These are phyloP conservation scores for Acronicta alni DNA, from an alignment of 2,888 invertebrate species.

Conservation along the genomic window DNA sequence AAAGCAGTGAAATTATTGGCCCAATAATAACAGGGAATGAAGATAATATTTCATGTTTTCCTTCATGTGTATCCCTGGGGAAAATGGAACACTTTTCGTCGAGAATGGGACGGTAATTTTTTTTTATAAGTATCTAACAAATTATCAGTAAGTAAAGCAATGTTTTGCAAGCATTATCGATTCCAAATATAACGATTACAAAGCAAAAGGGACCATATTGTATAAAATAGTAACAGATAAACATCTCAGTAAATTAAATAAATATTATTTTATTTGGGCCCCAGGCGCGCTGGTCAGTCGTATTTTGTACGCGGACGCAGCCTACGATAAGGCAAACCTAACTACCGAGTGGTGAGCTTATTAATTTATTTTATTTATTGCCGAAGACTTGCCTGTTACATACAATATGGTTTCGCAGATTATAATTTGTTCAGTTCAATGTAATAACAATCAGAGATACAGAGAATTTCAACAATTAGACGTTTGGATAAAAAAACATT, in stretches of 20 bases:
- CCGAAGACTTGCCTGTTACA: constrained; percentile 46
- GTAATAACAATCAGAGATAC: constrained; percentile 12
- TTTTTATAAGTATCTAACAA: no score
- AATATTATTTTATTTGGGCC: constrained; percentile 62
- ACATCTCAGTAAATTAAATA: constrained; percentile 58
- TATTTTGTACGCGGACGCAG: constrained; percentile 62
- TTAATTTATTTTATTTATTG: constrained; percentile 71
- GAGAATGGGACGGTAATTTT: no score
- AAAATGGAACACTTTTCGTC: no score
- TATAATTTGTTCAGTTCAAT: constrained; percentile 29
- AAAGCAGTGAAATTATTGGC: no score
- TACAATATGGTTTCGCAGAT: constrained; percentile 45
- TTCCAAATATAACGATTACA: constrained; percentile 17
- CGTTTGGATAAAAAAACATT: no score
- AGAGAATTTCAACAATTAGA: background rate
- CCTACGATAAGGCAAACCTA: constrained; percentile 62
- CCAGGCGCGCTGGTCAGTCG: constrained; percentile 54
- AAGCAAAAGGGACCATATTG: constrained; percentile 32
- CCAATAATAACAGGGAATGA: no score
- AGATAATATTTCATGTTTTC: no score
- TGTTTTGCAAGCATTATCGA: background rate
- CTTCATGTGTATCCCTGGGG: no score
- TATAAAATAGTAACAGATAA: constrained; percentile 47
- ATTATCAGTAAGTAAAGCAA: background rate
- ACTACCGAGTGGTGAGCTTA: constrained; percentile 73